phyloP scores from a whole-genome alignment of 2,113 vertebrate species.

The Amazona guildingii region DNA sequence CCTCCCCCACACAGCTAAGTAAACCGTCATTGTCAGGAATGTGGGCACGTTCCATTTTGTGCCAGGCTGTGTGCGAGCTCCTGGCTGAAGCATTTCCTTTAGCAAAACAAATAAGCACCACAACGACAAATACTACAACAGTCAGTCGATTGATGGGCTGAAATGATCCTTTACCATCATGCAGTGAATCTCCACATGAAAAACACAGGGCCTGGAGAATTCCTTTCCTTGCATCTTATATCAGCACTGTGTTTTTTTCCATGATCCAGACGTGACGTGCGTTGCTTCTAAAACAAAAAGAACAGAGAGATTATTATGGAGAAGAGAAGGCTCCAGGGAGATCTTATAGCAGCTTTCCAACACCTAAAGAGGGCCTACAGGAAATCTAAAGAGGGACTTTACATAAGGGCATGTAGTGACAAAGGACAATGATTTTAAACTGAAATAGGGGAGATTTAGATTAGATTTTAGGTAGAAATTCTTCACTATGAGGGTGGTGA shows the following conservation, averaged over 20 bases:
- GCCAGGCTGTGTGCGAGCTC: conserved; percentile 17
- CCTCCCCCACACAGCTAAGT: conserved; percentile 8
- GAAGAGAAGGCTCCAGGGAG: neutral
- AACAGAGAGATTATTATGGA: neutral
- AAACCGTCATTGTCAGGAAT: conserved; percentile 39
- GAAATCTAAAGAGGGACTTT: neutral
- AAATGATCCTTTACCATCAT: neutral
- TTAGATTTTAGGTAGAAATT: neutral
- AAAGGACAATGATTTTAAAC: neutral
- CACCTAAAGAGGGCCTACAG: neutral
- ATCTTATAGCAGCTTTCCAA: neutral
- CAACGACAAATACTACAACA: conserved; percentile 43
- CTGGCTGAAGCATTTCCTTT: conserved; percentile 39
- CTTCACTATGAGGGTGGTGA: neutral
- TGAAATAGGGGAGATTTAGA: neutral
- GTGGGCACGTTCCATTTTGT: neutral
- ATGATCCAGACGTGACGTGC: neutral
- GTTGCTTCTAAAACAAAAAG: neutral
- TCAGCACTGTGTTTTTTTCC: neutral
- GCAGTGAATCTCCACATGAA: neutral
- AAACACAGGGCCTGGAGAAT: neutral
- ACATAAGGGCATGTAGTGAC: neutral
- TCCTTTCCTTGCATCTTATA: neutral
- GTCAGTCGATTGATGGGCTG: neutral
- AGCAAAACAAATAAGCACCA: neutral